Evolutionary conservation across 2,113 vertebrate genomes (phyloP), one percentile per base, ranked within the genome.

Genomic region (Melozone crissalis): DNA sequence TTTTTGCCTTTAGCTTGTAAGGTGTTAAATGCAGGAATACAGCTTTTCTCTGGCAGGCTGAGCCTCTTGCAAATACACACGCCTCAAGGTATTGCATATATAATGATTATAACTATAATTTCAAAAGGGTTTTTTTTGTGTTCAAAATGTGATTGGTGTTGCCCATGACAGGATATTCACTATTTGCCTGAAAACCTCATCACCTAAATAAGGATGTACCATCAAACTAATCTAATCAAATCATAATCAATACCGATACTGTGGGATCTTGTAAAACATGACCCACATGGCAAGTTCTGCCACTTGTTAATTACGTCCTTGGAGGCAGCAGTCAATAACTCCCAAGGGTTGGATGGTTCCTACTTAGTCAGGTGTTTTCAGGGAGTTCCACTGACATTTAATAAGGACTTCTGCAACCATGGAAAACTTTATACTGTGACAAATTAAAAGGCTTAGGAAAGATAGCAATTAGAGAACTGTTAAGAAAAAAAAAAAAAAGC

Each of bases 371-470:
- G 93, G 92, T 96, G 82, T 97, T 97, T 97, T 94, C 94, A 92
- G 35, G n/a, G 85, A 94, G 90, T 95, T 91, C 93, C 41, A 19
- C 87, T 96, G 97, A 96, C 91, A 90, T 95, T 96, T 96, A 94
- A 24, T 91, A 96, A 90, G 94, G 95, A 94, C 90, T 97, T 98
- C 90, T 86, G 65, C 95, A 96, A 87, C 90, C 94, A 87, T 75
- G 92, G 84, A 96, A 97, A 97, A 97, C 93, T 97, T 96, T 95
- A 93, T 90, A 72, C 89, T 88, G 47, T 91, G 96, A 84, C 80
- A 96, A 96, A 96, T 97, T 96, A 94, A 97, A 97, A 96, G 91
- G 93, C 78, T 96, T 80, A 71, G 95, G 91, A 95, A 97, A 97
- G 84, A 77, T 13, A 96, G 78, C 51, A 96, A 97, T 97, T 96